Base-by-base conservation (phyloP, 2,888 invertebrate species). In the Acleris laterana region DNA sequence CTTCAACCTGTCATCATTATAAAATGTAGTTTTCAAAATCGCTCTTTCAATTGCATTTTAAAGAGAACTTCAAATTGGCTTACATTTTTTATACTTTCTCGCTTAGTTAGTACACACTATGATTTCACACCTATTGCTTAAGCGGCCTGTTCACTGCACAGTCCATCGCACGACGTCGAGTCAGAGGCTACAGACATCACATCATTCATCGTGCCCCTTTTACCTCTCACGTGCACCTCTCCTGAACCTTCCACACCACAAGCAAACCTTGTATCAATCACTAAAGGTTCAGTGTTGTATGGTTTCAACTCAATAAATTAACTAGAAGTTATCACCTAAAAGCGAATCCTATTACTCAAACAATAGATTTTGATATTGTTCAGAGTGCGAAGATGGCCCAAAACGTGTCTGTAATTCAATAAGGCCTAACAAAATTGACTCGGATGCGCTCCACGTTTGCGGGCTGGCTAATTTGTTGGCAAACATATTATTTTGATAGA, bases 321-420 rank as follows among this genome's bases (percentile, higher is more conserved):
- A 48, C 11, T 17, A 22, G 16, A 38, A n/a, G 9, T 19, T 7
- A 57, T 16, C 65, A 71, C 64, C 66, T 55, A 49, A 75, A 72
- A 72, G 68, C 69, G 25, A 56, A 68, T 67, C 74, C 70, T 74
- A 69, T 61, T 4, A 4, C n/a, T 17, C 46, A 11, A 13, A 0
- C n/a, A 38, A 62, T 73, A 68, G 71, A 50, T 42, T 76, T 75
- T 11, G 66, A 67, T 46, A 69, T n/a, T 62, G 44, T 25, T 73
- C 72, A 71, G 72, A 73, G 75, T 77, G 77, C 67, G 70, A 70
- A 78, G 77, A 80, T 74, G 75, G 78, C 74, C 71, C 77, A 70
- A 71, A 89, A 90, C 84, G 89, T 90, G 89, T 86, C 79, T 83
- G 87, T 90, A 90, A 91, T 89, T 90, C 87, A 90, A 90, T 91